These are phyloP conservation scores for Phymastichus coffea DNA, from an alignment of 1,140 invertebrate genomes.

Conservation along the genomic window DNA sequence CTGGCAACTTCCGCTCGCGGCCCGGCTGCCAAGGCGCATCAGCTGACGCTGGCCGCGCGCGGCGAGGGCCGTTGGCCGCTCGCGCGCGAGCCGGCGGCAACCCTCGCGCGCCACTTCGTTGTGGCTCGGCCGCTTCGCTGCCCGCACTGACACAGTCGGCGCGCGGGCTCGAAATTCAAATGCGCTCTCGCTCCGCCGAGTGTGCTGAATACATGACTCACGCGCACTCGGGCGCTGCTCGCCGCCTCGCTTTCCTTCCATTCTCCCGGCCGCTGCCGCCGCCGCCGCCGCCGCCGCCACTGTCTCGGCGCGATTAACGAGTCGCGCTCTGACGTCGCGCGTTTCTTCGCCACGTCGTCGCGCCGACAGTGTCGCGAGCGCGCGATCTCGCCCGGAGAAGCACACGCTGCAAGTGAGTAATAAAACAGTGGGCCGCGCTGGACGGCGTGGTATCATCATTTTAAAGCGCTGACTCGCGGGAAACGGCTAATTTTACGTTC, in stretches of 20 bases:
- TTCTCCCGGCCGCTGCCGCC: too few relatives aligned
- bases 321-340: too few relatives aligned
- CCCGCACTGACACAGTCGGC: too few relatives aligned
- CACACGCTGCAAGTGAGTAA: conserved; percentile 20
- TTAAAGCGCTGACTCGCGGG: conserved; percentile 30
- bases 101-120: too few relatives aligned
- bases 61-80: too few relatives aligned
- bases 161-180: not conserved
- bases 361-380: too few relatives aligned
- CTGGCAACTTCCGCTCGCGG: conserved; percentile 35
- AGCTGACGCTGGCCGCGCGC: too few relatives aligned
- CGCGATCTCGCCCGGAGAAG: not conserved
- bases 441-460: conserved; percentile 5
- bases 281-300: too few relatives aligned
- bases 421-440: not conserved
- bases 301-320: too few relatives aligned
- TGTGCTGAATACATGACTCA: conserved; percentile 26
- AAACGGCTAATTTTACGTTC: conserved; percentile 32
- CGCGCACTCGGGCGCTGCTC: not conserved
- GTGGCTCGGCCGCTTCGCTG: too few relatives aligned
- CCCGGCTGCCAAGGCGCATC: too few relatives aligned
- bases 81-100: too few relatives aligned
- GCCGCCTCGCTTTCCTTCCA: not conserved
- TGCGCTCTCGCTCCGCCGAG: conserved; percentile 25
- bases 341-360: not conserved